Conservation (phyloP, 2,888 invertebrate species). For the Himalopsyche tibetana region DNA sequence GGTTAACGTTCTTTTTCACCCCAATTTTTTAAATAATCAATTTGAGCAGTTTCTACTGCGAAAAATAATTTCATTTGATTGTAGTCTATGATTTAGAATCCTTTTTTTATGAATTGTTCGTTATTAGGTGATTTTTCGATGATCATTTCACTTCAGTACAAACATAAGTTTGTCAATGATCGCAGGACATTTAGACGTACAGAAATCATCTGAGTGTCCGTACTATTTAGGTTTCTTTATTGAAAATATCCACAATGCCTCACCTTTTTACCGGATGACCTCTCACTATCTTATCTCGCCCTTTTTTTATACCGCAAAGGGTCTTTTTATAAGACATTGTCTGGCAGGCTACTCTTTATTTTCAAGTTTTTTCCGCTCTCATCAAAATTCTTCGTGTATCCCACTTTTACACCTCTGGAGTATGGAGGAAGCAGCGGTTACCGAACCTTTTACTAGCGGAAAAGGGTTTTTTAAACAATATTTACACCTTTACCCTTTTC, state of each 20-base stretch:
- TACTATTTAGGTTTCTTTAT: not conserved
- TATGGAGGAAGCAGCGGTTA: slow-evolving; percentile 40
- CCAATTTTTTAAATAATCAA: too few relatives aligned
- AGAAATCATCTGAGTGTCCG: not conserved
- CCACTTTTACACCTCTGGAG: slow-evolving; percentile 32
- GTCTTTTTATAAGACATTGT: slow-evolving; percentile 35
- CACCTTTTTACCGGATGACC: slow-evolving; percentile 27
- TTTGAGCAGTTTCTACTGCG: too few relatives aligned
- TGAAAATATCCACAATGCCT: not conserved
- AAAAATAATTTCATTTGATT: too few relatives aligned
- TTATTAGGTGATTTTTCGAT: too few relatives aligned
- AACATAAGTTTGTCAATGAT: too few relatives aligned
- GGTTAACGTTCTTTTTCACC: too few relatives aligned
- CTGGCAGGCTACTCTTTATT: slow-evolving; percentile 8
- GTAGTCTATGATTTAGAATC: too few relatives aligned
- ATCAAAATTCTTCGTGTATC: slow-evolving; percentile 41
- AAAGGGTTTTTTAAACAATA: slow-evolving; percentile 39
- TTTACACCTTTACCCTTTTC: slow-evolving; percentile 43
- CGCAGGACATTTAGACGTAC: not conserved
- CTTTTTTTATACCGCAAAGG: slow-evolving; percentile 5
- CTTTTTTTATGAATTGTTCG: too few relatives aligned
- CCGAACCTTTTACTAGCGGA: slow-evolving; percentile 32
- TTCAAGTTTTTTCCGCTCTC: slow-evolving; percentile 33
- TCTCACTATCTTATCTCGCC: slow-evolving; percentile 8
- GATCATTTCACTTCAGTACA: too few relatives aligned